These are phyloP conservation scores for Tenthredo amoena DNA, from an alignment of 2,888 invertebrate species.

Conservation along the genomic window DNA sequence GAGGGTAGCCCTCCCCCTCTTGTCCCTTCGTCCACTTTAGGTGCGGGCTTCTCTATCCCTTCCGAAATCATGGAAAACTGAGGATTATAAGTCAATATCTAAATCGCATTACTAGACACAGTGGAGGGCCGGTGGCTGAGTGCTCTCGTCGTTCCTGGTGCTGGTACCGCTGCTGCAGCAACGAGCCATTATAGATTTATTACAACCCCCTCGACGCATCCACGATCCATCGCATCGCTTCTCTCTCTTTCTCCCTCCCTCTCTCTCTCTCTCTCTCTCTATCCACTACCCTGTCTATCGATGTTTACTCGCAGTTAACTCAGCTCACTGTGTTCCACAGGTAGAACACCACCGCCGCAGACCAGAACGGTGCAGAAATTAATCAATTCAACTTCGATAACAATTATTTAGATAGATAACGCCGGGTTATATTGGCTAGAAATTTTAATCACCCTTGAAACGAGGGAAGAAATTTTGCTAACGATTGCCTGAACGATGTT, in stretches of 20 bases:
- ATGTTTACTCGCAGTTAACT: constrained; percentile 15
- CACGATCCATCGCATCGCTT: neutral
- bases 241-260: neutral
- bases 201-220: constrained; percentile 13
- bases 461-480: neutral
- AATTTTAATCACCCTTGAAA: neutral
- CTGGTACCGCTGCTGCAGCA: neutral
- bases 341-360: neutral
- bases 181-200: constrained; percentile 32
- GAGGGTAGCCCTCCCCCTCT: neutral
- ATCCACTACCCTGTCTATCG: neutral
- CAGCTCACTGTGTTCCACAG: neutral
- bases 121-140: constrained; percentile 33
- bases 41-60: neutral
- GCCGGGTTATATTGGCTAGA: neutral
- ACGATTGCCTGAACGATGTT: neutral
- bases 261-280: neutral
- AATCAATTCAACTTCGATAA: neutral
- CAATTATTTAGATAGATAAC: neutral
- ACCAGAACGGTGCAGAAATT: neutral
- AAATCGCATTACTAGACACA: constrained; percentile 38
- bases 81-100: constrained; percentile 59
- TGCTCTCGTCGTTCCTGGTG: constrained; percentile 52
- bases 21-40: neutral
- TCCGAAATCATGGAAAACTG: constrained; percentile 23